Percentiles rank a stretch among this genome's conserved stretches.
These are phyloP conservation scores for Acrobasis repandana DNA, from an alignment of 2,888 invertebrate species.

Conservation along the genomic window DNA sequence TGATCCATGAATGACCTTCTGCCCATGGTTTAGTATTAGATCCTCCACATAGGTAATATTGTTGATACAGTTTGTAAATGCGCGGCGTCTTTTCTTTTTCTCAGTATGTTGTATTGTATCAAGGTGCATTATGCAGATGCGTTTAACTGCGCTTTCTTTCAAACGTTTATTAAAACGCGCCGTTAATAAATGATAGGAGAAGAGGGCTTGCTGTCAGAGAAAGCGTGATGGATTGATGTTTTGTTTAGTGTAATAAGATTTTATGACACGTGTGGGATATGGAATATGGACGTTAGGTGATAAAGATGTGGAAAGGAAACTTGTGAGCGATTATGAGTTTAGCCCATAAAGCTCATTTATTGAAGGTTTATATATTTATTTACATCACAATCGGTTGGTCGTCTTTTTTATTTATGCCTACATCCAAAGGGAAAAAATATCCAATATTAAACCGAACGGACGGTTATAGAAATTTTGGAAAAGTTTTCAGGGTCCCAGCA, in stretches of 20 bases:
- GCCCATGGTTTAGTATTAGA: no score
- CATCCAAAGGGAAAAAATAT: no score
- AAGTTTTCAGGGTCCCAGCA: no score
- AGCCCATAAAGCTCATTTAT: no score
- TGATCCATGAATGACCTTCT: no score
- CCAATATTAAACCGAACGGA: no score
- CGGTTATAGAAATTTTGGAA: no score
- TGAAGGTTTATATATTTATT: no score
- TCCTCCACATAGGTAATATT: no score
- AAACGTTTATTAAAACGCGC: conserved; percentile 48
- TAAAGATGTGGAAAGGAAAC: background rate
- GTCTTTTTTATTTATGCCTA: no score
- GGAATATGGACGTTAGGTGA: background rate
- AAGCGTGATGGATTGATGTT: conserved; percentile 31
- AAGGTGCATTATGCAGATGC: conserved; percentile 48
- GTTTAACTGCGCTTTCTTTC: conserved; percentile 62
- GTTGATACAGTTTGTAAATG: background rate
- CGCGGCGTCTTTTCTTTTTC: conserved; percentile 13
- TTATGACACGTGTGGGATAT: conserved; percentile 22
- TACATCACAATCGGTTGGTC: no score
- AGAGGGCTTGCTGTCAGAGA: conserved; percentile 20
- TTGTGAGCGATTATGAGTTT: background rate
- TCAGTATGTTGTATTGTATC: conserved; percentile 19
- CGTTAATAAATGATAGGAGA: conserved; percentile 32
- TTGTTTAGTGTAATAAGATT: conserved; percentile 27